Evolutionary conservation across 1,140 invertebrate species (phyloP).

Genomic region (Drosophila malerkotliana): DNA sequence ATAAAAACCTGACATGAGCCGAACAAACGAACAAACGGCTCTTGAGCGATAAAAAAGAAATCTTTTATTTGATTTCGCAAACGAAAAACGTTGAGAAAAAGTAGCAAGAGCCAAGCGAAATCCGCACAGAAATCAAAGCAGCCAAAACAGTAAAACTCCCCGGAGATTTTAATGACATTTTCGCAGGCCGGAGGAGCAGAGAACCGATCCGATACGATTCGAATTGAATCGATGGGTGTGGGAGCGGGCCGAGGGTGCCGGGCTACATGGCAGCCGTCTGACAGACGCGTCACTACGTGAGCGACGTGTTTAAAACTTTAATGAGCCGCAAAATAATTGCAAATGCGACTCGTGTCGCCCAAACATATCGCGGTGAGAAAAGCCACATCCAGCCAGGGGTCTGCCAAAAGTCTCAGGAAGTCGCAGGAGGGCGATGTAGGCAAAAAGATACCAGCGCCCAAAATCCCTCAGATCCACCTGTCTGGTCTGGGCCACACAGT

Average conservation of each 20-base stretch:
- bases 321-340: conserved; percentile 83
- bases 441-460: conserved; percentile 1
- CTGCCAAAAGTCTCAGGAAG: conserved; percentile 6
- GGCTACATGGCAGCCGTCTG: conserved; percentile 76
- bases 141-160: conserved; percentile 71
- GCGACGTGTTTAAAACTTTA: conserved; percentile 84
- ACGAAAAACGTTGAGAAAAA: conserved; percentile 73
- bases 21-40: conserved; percentile 39
- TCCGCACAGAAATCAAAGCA: conserved; percentile 66
- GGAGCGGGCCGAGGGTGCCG: conserved; percentile 37
- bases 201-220: conserved; percentile 12
- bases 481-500: conserved; percentile 52
- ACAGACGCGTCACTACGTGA: conserved; percentile 82
- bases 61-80: conserved; percentile 76
- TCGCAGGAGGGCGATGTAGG: conserved; percentile 8
- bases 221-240: conserved; percentile 24
- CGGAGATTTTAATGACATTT: conserved; percentile 82
- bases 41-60: conserved; percentile 77
- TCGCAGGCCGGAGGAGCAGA: conserved; percentile 61
- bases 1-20: conserved; percentile 70
- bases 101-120: conserved; percentile 42
- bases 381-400: conserved; percentile 46
- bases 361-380: conserved; percentile 67
- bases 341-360: conserved; percentile 79
- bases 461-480: conserved; percentile 48